Conservation (phyloP, 2,888 invertebrate species). For the Argyresthia goedartella region DNA sequence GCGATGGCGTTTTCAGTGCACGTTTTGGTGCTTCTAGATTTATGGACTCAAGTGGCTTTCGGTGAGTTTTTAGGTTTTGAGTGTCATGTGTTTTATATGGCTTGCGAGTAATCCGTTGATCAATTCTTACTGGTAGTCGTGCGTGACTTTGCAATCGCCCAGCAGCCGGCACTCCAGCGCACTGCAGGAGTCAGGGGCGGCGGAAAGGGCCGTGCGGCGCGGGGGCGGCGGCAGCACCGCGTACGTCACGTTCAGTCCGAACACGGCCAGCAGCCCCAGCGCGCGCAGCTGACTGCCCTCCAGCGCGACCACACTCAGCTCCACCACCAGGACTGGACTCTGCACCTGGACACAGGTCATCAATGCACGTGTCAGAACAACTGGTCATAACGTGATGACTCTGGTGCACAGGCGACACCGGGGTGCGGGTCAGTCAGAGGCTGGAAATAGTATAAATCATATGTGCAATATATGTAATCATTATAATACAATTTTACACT, state of each 20-base stretch:
- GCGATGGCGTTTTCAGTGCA: conserved; percentile 7
- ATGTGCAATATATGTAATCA: too few relatives aligned
- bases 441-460: too few relatives aligned
- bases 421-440: too few relatives aligned
- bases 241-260: conserved; percentile 94
- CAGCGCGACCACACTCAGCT: conserved; percentile 77
- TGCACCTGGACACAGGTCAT: conserved; percentile 50
- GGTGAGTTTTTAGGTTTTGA: too few relatives aligned
- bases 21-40: neutral
- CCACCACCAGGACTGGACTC: conserved; percentile 84
- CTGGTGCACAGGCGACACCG: too few relatives aligned
- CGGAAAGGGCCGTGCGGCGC: conserved; percentile 54
- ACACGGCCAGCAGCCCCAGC: conserved; percentile 84
- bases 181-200: conserved; percentile 77
- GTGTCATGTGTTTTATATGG: too few relatives aligned
- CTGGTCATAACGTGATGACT: too few relatives aligned
- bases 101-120: too few relatives aligned
- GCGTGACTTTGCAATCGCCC: conserved; percentile 84
- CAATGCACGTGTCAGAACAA: too few relatives aligned
- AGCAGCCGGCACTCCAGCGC: conserved; percentile 85
- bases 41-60: neutral
- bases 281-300: conserved; percentile 89
- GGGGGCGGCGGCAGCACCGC: conserved; percentile 69
- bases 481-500: too few relatives aligned
- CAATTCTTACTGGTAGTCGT: conserved; percentile 78